Conservation (phyloP, 2,797 vertebrate species). For the Nasua narica region DNA sequence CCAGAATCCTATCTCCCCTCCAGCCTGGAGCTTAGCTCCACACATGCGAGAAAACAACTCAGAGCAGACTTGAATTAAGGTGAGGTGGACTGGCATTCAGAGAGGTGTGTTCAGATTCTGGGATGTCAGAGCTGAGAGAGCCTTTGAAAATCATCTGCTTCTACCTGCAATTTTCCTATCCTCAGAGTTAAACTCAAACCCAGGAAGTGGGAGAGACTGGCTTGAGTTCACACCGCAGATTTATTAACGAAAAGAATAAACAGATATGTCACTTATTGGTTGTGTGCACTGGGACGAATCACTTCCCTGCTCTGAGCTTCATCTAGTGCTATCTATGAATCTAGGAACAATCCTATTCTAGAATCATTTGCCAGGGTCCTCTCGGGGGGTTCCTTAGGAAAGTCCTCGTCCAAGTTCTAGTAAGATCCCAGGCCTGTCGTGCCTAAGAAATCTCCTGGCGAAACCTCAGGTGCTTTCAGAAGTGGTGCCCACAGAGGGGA, state of each 20-base stretch:
- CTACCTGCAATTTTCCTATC: not conserved
- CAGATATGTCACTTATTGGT: not conserved
- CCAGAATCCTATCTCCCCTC: not conserved
- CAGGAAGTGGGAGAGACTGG: not conserved
- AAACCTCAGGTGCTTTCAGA: slow-evolving; percentile 6
- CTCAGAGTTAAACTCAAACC: not conserved
- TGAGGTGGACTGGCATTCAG: not conserved
- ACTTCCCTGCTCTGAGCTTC: not conserved
- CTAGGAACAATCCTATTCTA: not conserved
- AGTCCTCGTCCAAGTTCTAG: not conserved
- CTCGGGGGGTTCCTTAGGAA: not conserved
- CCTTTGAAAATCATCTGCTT: not conserved
- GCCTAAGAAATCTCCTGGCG: not conserved
- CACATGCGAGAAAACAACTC: not conserved
- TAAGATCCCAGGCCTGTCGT: not conserved
- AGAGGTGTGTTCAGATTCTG: not conserved
- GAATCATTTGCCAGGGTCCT: not conserved
- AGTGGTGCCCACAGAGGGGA: not conserved
- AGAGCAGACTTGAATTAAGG: not conserved
- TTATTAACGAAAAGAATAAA: not conserved
- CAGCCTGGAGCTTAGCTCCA: not conserved
- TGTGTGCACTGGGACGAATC: not conserved
- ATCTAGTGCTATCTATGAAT: not conserved
- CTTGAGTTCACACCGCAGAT: not conserved
- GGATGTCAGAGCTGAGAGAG: not conserved